Conservation (phyloP, 2,888 invertebrate species). For the Syrista parreyssii region DNA sequence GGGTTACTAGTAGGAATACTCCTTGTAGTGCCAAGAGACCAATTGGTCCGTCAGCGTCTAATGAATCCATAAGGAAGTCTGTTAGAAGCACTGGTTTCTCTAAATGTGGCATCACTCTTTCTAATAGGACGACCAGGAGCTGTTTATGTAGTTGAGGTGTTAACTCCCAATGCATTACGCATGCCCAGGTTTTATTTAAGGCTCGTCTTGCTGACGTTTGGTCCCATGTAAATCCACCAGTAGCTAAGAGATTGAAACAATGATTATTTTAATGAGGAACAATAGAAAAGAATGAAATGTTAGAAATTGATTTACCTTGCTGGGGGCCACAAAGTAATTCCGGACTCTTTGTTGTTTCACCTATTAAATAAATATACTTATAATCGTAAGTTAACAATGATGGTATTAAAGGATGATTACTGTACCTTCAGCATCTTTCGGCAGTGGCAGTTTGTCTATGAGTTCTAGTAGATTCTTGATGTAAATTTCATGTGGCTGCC, state of each 20-base stretch:
- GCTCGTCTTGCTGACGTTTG: conserved; percentile 68
- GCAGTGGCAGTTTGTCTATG: conserved; percentile 70
- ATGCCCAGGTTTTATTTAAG: conserved; percentile 81
- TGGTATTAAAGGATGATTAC: neutral
- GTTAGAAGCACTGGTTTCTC: conserved; percentile 85
- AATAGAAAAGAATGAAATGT: neutral
- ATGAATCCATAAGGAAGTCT: conserved; percentile 91
- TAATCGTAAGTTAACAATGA: neutral
- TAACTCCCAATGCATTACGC: conserved; percentile 80
- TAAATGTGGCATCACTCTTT: conserved; percentile 83
- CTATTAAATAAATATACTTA: neutral
- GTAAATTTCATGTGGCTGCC: conserved; percentile 69
- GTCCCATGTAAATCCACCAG: conserved; percentile 70
- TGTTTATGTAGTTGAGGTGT: conserved; percentile 78
- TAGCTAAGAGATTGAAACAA: neutral
- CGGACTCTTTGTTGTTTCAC: neutral
- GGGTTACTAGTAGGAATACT: conserved; percentile 87
- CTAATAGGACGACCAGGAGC: conserved; percentile 83
- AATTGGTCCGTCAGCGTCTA: conserved; percentile 87
- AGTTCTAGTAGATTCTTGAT: conserved; percentile 75
- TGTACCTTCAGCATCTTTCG: conserved; percentile 66
- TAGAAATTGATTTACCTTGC: conserved; percentile 38
- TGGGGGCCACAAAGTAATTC: conserved; percentile 53
- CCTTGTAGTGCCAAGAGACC: conserved; percentile 93
- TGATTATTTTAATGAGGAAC: neutral